A percentile compares a stretch with the other conserved stretches of the same genome.
Evolutionary conservation across 92 coral and sea anemone genomes (phyloP).

Genomic region (Porites divaricata): DNA sequence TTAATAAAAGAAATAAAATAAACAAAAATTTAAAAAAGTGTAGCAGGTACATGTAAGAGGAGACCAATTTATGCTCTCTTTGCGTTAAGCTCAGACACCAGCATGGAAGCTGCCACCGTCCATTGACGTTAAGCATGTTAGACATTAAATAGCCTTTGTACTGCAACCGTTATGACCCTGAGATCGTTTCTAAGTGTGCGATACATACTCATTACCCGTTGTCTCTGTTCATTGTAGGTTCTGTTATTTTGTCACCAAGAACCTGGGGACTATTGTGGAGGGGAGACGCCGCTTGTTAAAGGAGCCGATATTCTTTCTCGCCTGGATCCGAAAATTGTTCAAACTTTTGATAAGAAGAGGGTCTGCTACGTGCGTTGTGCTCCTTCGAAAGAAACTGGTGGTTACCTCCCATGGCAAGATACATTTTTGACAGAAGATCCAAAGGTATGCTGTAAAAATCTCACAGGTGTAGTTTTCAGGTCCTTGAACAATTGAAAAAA

Average conservation of each 20-base stretch:
- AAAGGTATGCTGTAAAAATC: slow-evolving; percentile 33
- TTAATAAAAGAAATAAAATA: too few species aligned
- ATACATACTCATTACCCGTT: background rate
- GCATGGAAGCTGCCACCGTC: too few species aligned
- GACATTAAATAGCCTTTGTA: too few species aligned
- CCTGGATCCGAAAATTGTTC: slow-evolving; percentile 52
- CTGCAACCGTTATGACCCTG: too few species aligned
- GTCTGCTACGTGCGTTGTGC: slow-evolving; percentile 60
- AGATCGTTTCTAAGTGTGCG: too few species aligned
- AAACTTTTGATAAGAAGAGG: slow-evolving; percentile 55
- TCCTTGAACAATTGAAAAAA: too few species aligned
- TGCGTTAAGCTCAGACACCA: too few species aligned
- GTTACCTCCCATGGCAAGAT: slow-evolving; percentile 74
- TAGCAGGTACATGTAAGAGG: too few species aligned
- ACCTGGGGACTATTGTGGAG: slow-evolving; percentile 72
- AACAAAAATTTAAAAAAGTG: too few species aligned
- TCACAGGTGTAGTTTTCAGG: too few species aligned
- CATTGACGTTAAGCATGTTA: too few species aligned
- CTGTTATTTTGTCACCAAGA: slow-evolving; percentile 65
- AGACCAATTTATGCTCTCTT: too few species aligned
- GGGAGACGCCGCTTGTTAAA: slow-evolving; percentile 67
- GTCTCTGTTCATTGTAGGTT: slow-evolving; percentile 34
- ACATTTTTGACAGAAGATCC: slow-evolving; percentile 65
- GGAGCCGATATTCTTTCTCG: slow-evolving; percentile 44
- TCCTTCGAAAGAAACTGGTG: slow-evolving; percentile 52